Conservation (phyloP, 2,797 vertebrate species). For the Labeo calbasu region DNA sequence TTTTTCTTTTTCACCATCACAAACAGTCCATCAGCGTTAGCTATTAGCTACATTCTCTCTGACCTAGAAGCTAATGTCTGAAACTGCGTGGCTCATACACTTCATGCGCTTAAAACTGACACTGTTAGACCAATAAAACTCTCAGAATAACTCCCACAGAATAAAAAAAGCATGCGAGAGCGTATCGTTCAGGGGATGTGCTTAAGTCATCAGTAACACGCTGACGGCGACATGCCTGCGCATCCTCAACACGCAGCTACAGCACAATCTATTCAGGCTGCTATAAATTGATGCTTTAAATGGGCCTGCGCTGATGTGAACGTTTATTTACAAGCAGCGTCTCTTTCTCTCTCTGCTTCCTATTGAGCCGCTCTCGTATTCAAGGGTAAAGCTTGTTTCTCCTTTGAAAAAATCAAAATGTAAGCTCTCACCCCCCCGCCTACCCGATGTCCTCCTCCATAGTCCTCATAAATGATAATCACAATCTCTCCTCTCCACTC, state of each 20-base stretch:
- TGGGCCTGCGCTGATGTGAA: constrained; percentile 65
- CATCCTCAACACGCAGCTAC: constrained; percentile 50
- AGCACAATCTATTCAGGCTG: constrained; percentile 58
- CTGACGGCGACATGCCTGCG: constrained; percentile 49
- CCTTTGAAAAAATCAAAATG: constrained; percentile 39
- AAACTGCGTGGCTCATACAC: neutral
- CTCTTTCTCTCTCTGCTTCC: constrained; percentile 61
- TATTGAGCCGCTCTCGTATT: constrained; percentile 69
- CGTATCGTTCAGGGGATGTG: constrained; percentile 47
- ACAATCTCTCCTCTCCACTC: constrained; percentile 56
- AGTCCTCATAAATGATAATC: constrained; percentile 58
- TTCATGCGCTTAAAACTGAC: constrained; percentile 9
- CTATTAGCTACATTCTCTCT: constrained; percentile 1
- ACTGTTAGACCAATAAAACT: neutral
- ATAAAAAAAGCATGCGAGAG: neutral
- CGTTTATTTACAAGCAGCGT: constrained; percentile 66
- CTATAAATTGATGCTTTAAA: constrained; percentile 64
- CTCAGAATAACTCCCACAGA: neutral
- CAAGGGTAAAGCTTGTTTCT: constrained; percentile 70
- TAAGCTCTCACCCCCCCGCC: constrained; percentile 57
- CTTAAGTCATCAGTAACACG: constrained; percentile 51
- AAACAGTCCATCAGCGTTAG: neutral
- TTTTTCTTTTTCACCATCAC: neutral
- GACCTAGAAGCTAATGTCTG: neutral
- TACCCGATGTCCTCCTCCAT: constrained; percentile 68